These are phyloP conservation scores for Tetrao urogallus DNA, from an alignment of 2,113 vertebrate genomes.

Conservation along the genomic window DNA sequence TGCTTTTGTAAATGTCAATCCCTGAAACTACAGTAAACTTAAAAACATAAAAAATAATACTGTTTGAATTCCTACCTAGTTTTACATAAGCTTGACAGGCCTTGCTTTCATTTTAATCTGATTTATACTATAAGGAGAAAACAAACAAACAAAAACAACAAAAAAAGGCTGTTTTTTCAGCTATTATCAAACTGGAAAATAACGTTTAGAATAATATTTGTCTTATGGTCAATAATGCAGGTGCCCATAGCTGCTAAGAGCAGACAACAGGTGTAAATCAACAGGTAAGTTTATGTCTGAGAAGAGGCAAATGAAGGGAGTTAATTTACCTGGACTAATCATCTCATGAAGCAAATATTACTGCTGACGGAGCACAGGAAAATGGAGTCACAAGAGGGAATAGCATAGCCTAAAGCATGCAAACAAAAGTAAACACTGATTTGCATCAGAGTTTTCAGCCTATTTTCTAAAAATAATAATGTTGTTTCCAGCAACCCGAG, in stretches of 20 bases:
- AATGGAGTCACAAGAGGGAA: slow-evolving; percentile 11
- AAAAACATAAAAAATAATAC: not conserved
- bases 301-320: not conserved
- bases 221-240: not conserved
- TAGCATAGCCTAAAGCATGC: not conserved
- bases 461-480: slow-evolving; percentile 56
- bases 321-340: slow-evolving; percentile 8
- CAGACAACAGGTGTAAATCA: slow-evolving; percentile 9
- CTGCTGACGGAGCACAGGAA: slow-evolving; percentile 12
- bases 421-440: slow-evolving; percentile 13
- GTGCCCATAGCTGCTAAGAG: not conserved
- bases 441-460: not conserved
- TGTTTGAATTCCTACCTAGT: not conserved
- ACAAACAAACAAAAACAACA: not conserved
- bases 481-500: slow-evolving; percentile 12
- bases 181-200: not conserved
- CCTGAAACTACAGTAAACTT: slow-evolving; percentile 32
- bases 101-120: slow-evolving; percentile 36
- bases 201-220: not conserved
- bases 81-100: not conserved
- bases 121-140: not conserved
- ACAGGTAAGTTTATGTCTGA: slow-evolving; percentile 30
- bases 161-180: not conserved
- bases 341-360: slow-evolving; percentile 23
- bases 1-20: slow-evolving; percentile 45